Percentiles rank a stretch among this genome's conserved stretches.
phyloP scores from a whole-genome alignment of 2,888 invertebrate species.

The Theodoxus fluviatilis region DNA sequence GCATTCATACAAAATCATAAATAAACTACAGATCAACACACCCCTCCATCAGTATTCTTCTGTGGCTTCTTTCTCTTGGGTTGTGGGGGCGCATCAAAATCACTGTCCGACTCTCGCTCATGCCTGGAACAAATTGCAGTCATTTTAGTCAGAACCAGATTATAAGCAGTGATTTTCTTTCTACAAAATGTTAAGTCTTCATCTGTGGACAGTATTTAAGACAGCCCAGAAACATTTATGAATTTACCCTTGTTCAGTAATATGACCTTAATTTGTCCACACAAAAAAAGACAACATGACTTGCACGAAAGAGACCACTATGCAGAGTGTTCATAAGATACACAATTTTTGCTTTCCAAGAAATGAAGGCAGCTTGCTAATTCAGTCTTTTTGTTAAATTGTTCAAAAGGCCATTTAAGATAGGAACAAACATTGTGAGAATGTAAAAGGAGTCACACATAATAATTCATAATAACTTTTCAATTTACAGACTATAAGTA shows the following conservation, averaged over 20 bases:
- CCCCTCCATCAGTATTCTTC: slow-evolving; percentile 34
- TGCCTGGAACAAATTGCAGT: slow-evolving; percentile 32
- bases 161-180: not conserved
- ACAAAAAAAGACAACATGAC: too few species aligned
- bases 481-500: too few species aligned
- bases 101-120: slow-evolving; percentile 46
- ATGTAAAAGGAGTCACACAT: too few species aligned
- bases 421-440: too few species aligned
- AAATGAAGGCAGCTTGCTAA: too few species aligned
- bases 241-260: not conserved
- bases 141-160: not conserved
- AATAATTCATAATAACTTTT: too few species aligned
- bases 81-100: slow-evolving; percentile 44
- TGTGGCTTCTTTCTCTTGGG: slow-evolving; percentile 33
- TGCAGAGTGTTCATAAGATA: too few species aligned
- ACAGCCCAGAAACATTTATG: not conserved
- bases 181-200: not conserved
- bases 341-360: too few species aligned
- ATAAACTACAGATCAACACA: slow-evolving; percentile 19
- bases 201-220: not conserved
- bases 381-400: too few species aligned
- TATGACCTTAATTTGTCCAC: too few species aligned
- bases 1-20: not conserved
- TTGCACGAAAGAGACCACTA: too few species aligned
- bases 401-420: too few species aligned